A percentile compares a stretch with the other conserved stretches of the same genome.
These are phyloP conservation scores for Drosophila suzukii DNA, from an alignment of 1,140 invertebrate genomes.

Conservation along the genomic window DNA sequence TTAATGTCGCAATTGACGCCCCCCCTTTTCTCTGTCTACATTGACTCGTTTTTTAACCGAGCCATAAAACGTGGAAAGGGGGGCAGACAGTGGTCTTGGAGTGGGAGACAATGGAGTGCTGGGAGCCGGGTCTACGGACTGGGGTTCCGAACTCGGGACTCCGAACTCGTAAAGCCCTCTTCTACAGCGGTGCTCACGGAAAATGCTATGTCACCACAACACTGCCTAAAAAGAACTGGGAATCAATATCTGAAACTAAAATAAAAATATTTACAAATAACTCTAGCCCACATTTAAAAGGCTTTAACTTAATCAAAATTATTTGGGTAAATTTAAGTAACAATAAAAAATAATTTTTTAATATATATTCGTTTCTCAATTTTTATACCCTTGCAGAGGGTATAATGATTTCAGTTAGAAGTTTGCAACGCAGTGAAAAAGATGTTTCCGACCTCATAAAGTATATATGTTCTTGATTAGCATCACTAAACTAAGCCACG, in stretches of 20 bases:
- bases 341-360: no score
- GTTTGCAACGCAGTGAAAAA: no score
- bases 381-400: no score
- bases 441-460: no score
- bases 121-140: background rate
- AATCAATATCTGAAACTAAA: background rate
- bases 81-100: background rate
- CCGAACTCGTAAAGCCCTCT: background rate
- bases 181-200: background rate
- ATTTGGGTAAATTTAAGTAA: no score
- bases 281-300: no score
- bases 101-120: background rate
- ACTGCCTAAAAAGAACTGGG: background rate
- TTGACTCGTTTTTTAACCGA: constrained; percentile 21
- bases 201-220: constrained; percentile 1
- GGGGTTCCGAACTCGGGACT: background rate
- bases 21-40: background rate
- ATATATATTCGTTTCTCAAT: no score
- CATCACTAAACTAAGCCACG: no score
- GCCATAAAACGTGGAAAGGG: constrained; percentile 22
- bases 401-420: no score
- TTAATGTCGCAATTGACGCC: constrained; percentile 44
- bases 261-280: background rate
- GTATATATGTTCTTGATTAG: no score
- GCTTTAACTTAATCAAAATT: no score